Conservation (phyloP, 2,113 vertebrate genomes). For the Oxyura jamaicensis region DNA sequence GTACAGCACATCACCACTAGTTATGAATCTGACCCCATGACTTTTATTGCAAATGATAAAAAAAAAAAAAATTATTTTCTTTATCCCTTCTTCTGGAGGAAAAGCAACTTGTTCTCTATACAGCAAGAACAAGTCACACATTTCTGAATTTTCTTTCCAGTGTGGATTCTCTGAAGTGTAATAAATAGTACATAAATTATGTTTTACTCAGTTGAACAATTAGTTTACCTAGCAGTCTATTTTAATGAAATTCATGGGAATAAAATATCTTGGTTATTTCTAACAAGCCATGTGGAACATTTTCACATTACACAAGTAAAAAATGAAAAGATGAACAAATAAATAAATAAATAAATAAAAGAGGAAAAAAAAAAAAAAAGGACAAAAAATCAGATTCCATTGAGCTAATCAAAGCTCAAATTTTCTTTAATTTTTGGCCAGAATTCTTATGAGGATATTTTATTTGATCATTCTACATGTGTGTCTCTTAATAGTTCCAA, state of each 20-base stretch:
- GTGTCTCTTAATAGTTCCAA: not conserved
- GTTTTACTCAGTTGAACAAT: not conserved
- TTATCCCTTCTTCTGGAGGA: not conserved
- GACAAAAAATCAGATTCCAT: not conserved
- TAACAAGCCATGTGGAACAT: not conserved
- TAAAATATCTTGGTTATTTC: not conserved
- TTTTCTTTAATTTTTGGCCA: not conserved
- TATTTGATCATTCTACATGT: not conserved
- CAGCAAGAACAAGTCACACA: not conserved
- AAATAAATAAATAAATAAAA: not conserved
- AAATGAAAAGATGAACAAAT: not conserved
- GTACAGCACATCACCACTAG: rapidly evolving
- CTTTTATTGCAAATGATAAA: not conserved
- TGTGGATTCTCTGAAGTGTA: not conserved
- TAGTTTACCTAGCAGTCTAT: not conserved
- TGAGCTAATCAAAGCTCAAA: not conserved
- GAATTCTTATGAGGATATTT: not conserved
- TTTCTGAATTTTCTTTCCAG: not conserved
- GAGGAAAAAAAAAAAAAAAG: not conserved
- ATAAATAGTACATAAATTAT: not conserved
- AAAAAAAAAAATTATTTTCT: not conserved
- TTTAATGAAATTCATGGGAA: not conserved
- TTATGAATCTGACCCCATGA: not conserved
- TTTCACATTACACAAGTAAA: not conserved
- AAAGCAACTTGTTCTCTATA: not conserved